phyloP scores from a whole-genome alignment of 2,113 vertebrate species.

The Crotalus helleri region DNA sequence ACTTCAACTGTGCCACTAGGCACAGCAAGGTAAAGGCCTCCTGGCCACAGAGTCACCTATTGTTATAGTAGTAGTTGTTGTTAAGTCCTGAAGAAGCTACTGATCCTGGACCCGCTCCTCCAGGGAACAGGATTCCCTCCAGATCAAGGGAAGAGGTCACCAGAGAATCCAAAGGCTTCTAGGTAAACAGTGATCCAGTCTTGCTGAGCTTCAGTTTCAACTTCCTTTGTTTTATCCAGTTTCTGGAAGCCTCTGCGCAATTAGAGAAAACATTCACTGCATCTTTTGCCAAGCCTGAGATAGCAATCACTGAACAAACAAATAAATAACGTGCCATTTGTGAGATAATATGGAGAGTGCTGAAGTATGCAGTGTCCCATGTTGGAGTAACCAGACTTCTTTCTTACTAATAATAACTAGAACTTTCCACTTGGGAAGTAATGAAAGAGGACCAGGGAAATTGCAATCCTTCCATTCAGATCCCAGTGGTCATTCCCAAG shows the following conservation, averaged over 20 bases:
- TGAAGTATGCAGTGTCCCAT: background rate
- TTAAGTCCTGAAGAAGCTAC: background rate
- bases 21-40: background rate
- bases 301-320: background rate
- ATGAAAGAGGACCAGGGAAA: background rate
- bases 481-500: background rate
- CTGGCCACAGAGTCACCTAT: background rate
- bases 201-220: background rate
- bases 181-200: background rate
- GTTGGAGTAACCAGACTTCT: background rate
- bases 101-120: background rate
- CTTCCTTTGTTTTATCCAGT: background rate
- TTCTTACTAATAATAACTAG: background rate
- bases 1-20: background rate
- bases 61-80: background rate
- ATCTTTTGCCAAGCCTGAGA: background rate
- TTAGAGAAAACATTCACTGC: background rate
- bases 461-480: background rate
- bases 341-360: background rate
- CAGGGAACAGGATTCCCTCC: background rate
- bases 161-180: background rate
- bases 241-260: background rate
- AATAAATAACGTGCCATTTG: background rate
- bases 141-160: background rate
- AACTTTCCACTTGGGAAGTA: background rate